These are phyloP conservation scores for Uria lomvia DNA, from an alignment of 2,113 vertebrate genomes.

Conservation along the genomic window DNA sequence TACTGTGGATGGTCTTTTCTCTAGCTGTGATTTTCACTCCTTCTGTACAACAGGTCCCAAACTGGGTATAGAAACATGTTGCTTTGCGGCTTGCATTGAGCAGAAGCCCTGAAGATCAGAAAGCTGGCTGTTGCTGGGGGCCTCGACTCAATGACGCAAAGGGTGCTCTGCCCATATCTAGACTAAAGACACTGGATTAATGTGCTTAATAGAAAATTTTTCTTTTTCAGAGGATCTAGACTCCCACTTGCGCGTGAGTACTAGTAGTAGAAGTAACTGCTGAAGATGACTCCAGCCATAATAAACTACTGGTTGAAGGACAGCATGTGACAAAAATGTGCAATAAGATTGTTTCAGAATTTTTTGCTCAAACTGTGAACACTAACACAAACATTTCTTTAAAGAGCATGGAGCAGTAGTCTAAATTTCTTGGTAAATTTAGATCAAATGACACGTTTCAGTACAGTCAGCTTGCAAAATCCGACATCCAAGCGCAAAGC, in stretches of 20 bases:
- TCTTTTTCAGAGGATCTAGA: not conserved
- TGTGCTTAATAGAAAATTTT: not conserved
- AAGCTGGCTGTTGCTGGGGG: not conserved
- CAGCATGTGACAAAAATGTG: not conserved
- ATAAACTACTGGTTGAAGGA: not conserved
- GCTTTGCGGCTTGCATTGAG: not conserved
- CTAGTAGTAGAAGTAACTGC: not conserved
- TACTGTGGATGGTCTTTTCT: not conserved
- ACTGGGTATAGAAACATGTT: not conserved
- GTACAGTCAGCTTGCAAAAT: not conserved
- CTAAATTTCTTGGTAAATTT: slow-evolving; percentile 10
- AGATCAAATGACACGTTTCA: not conserved
- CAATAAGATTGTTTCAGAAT: not conserved
- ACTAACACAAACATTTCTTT: not conserved
- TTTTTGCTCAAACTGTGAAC: not conserved
- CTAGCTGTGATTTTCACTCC: not conserved
- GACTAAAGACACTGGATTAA: not conserved
- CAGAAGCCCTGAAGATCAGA: not conserved
- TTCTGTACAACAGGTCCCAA: not conserved
- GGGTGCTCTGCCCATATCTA: not conserved
- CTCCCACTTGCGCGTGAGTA: not conserved
- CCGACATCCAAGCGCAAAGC: not conserved
- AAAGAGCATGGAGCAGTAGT: not conserved
- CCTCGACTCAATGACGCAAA: not conserved
- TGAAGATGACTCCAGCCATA: not conserved